Base-by-base conservation (phyloP, 1,140 invertebrate species). In the Pogonomyrmex barbatus region DNA sequence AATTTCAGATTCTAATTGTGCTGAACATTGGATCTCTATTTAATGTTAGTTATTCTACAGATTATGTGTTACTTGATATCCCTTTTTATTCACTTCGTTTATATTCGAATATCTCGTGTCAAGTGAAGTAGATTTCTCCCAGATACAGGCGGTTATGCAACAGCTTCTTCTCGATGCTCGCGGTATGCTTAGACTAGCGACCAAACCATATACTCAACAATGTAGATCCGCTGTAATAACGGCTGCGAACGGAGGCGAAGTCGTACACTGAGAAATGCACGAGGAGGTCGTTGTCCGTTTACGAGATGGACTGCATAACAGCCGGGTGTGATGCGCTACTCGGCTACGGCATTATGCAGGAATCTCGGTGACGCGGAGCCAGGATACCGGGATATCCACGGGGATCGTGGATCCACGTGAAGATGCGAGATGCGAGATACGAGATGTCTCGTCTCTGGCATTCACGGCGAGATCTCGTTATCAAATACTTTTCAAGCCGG, bases 241-340 rank as follows among this genome's bases (percentile, higher is more conserved):
- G 47, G 50, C 63, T 70, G 52, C 52, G 10, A 77, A 14, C 14
- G 9, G 10, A 52, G 42, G 50, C 36, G 30, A 82, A 82, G 39
- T 73, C 30, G 79, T 36, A 71, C 68, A 45, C 36, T n/a, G 52
- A 82, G 79, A 82, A 73, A 82, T 82, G 79, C 39, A 60, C 54
- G 9, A 17, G 52, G 17, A 42, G 54, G 42, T 82, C 67, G 42
- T 82, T 82, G 67, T 82, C 79, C 54, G 52, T 82, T 68, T 60
- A 73, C 52, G 54, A 10, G 79, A 82, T 82, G 78, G 65, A 82
- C 78, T 82, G 79, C 67, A 73, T 73, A 82, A 82, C 79, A 60
- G 30, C 30, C 52, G 39, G 45, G 54, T 73, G 79, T 60, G 79
- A 71, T 50, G 54, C 52, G 79, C 54, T 75, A 68, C 71, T 79